Percentiles rank a stretch among this genome's conserved stretches.
These are phyloP conservation scores for Adelosebastes latens DNA, from an alignment of 2,797 vertebrate species.

Conservation along the genomic window DNA sequence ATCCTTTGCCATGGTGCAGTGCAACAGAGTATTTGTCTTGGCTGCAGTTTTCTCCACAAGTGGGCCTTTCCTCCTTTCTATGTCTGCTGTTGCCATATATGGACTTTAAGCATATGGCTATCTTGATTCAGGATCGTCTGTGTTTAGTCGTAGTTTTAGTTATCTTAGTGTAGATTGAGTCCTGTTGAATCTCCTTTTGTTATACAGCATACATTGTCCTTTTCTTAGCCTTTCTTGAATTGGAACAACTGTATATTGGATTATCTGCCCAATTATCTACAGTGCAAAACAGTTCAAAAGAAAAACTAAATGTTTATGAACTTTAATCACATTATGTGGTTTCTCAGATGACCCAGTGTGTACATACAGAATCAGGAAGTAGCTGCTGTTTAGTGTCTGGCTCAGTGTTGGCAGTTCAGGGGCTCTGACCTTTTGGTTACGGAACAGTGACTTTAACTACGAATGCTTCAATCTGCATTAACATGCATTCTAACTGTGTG, in stretches of 20 bases:
- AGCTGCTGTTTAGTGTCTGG: not conserved
- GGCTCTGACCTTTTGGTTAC: not conserved
- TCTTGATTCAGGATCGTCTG: slow-evolving; percentile 15
- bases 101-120: slow-evolving; percentile 2
- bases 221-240: not conserved
- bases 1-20: not conserved
- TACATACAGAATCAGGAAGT: slow-evolving; percentile 40
- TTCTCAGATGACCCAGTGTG: slow-evolving; percentile 9
- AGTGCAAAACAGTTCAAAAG: not conserved
- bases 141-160: not conserved
- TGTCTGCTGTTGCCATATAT: slow-evolving; percentile 7
- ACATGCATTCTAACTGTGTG: not conserved
- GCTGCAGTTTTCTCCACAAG: not conserved
- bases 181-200: not conserved
- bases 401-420: not conserved
- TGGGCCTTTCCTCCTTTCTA: slow-evolving; percentile 1
- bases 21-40: slow-evolving; percentile 19
- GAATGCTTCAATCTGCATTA: not conserved
- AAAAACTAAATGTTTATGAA: not conserved
- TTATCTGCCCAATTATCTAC: not conserved
- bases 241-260: not conserved
- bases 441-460: not conserved
- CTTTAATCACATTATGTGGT: not conserved
- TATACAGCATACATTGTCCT: not conserved
- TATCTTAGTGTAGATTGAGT: not conserved